Percentiles rank a stretch among this genome's conserved stretches.
These are phyloP conservation scores for Agapostemon virescens DNA, from an alignment of 2,888 invertebrate species.

Conservation along the genomic window DNA sequence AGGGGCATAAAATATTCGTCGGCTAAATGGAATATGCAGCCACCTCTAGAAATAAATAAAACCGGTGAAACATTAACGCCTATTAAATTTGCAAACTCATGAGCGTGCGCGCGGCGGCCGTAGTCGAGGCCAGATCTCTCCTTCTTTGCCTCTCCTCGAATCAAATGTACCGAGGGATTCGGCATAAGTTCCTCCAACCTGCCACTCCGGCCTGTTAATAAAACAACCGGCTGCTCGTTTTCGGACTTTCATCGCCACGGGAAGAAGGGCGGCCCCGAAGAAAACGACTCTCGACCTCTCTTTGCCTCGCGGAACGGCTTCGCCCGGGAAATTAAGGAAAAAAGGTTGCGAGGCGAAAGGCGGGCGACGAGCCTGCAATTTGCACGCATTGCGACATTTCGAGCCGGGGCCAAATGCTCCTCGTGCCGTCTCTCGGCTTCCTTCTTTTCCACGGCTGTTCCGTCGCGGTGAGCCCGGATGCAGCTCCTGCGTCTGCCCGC, in stretches of 20 bases:
- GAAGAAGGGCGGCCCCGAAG: neutral
- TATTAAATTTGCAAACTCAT: constrained; percentile 29
- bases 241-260: neutral
- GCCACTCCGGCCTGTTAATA: neutral
- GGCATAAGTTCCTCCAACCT: neutral
- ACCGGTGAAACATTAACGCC: constrained; percentile 20
- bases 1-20: constrained; percentile 22
- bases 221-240: neutral
- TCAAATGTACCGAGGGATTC: constrained; percentile 3
- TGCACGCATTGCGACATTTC: constrained; percentile 67
- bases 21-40: constrained; percentile 12
- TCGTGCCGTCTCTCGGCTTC: neutral
- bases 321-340: constrained; percentile 6
- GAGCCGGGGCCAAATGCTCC: constrained; percentile 42
- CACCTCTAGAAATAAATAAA: constrained; percentile 25
- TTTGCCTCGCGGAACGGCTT: neutral
- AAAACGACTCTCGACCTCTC: constrained; percentile 2
- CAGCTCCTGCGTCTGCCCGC: constrained; percentile 63
- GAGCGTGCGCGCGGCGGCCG: neutral
- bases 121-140: neutral
- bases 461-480: constrained; percentile 56
- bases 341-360: constrained; percentile 23
- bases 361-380: constrained; percentile 47
- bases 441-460: constrained; percentile 28
- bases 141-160: neutral